Conservation (phyloP, 2,113 vertebrate species). For the Podarcis cretensis region DNA sequence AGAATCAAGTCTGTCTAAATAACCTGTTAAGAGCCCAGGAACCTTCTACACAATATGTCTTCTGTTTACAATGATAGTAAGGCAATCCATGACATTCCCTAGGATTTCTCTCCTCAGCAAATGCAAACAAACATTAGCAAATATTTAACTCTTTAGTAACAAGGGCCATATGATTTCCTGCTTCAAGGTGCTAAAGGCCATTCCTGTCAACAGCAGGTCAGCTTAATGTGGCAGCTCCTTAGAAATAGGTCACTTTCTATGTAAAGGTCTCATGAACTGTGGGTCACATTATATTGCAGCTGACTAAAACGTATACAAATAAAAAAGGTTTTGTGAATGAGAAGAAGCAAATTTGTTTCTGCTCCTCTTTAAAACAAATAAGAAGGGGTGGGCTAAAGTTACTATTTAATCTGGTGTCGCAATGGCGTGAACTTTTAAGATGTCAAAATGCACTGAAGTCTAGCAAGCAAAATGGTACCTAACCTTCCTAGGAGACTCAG, state of each 20-base stretch:
- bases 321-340: neutral
- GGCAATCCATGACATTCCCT: constrained; percentile 37
- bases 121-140: constrained; percentile 48
- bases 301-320: neutral
- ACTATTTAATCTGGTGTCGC: constrained; percentile 17
- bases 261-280: neutral
- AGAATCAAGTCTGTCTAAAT: constrained; percentile 17
- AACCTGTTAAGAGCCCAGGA: constrained; percentile 33
- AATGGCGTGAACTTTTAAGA: neutral
- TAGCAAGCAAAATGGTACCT: neutral
- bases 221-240: constrained; percentile 44
- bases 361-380: constrained; percentile 38
- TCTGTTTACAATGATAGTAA: constrained; percentile 32
- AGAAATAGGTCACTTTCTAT: constrained; percentile 31
- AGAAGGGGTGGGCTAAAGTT: neutral
- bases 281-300: constrained; percentile 6
- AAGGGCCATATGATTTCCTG: constrained; percentile 42
- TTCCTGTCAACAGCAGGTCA: constrained; percentile 20
- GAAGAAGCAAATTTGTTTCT: constrained; percentile 21
- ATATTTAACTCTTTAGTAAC: constrained; percentile 73
- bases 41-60: constrained; percentile 36
- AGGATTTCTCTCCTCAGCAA: constrained; percentile 46
- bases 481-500: constrained; percentile 6
- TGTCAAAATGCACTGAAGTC: constrained; percentile 4
- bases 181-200: constrained; percentile 59